Conservation (phyloP, 23 tunicate species). For the Clavelina lepadiformis region DNA sequence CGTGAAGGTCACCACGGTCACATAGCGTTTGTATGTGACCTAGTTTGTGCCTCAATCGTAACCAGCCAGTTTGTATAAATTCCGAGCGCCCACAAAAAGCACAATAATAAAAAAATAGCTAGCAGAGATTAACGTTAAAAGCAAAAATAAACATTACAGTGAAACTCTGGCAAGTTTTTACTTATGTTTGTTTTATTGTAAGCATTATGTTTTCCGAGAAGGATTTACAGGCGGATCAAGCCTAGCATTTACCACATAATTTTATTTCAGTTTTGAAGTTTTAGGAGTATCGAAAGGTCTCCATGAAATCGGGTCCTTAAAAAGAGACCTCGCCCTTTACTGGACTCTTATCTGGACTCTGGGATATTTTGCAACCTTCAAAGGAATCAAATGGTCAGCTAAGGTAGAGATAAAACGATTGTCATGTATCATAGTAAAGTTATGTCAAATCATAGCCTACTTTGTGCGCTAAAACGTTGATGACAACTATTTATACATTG, state of each 20-base stretch:
- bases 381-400: slow-evolving; percentile 4
- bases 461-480: neutral
- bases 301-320: neutral
- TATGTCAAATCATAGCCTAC: too few species aligned
- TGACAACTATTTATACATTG: neutral
- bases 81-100: neutral
- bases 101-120: too few species aligned
- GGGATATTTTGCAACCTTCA: neutral
- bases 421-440: too few species aligned
- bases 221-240: neutral
- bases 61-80: too few species aligned
- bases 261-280: neutral
- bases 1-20: too few species aligned
- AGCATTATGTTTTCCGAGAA: slow-evolving; percentile 1
- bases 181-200: neutral
- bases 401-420: neutral
- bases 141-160: too few species aligned
- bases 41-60: too few species aligned
- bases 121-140: too few species aligned
- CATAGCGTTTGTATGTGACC: too few species aligned
- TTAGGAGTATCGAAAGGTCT: neutral
- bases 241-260: neutral
- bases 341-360: neutral
- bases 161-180: too few species aligned
- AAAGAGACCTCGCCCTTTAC: neutral